Base-by-base conservation (phyloP, 2,113 vertebrate genomes). In the Tinamus guttatus region DNA sequence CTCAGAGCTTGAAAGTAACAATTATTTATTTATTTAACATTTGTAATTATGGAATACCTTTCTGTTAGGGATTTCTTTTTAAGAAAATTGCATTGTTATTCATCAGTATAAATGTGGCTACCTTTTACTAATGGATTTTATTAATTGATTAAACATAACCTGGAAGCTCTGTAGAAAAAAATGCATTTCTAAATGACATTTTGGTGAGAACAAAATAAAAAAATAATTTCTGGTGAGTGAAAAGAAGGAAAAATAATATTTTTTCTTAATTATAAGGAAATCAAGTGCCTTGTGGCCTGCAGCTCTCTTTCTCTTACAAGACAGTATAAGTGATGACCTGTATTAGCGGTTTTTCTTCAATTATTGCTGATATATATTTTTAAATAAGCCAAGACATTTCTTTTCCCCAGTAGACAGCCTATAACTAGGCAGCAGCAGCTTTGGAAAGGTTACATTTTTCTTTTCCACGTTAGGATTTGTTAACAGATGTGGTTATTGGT, bases 401-500 rank as follows among this genome's bases (percentile, higher is more conserved):
- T 77, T 80, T 91, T 94, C 64, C 32, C 7, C 94, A 36, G 51
- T 27, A 65, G 78, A 65, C 43, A 45, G 65, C 36, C 62, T 82
- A 30, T 54, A 62, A 79, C 87, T 97, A 67, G 9, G 30, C 69
- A 84, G 80, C 93, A 76, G 81, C 60, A 62, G 75, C 80, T 84
- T 51, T 40, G 77, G 27, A 70, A 89, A 78, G 93, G 94, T 93
- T 95, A 83, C 54, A 92, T 91, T 76, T 28, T 73, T 76, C 75
- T 89, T 85, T 77, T 40, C 27, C 30, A 52, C 63, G 87, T 85
- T 56, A 56, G 71, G 80, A 87, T 97, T 95, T 95, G 77, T 96
- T 97, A 95, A 92, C 82, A 97, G 95, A 92, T 95, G 77, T 89
- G 78, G 70, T 95, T 97, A 85, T 93, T 95, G 89, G 74, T 96